Base-by-base conservation (phyloP, 2,888 invertebrate genomes). In the Rotaria sp. region DNA sequence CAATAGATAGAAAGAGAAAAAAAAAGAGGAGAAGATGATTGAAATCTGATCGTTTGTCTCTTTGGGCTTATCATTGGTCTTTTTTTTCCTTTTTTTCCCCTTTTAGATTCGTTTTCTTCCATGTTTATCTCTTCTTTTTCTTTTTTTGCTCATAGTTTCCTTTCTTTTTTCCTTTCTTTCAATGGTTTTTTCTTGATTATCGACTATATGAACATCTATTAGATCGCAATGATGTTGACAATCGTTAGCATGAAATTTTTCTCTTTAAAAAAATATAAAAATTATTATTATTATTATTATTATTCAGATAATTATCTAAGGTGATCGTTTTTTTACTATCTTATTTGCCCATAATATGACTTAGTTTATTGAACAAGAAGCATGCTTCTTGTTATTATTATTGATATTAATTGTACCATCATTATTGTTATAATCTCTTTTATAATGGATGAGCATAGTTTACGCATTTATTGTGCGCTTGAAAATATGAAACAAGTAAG, bases 401-500 rank as follows among this genome's bases (percentile, higher is more conserved):
- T 67, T 67, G 21, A 67, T 7, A 18, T 18, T 21, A 38, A 67
- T 67, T 67, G 21, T 35, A 30, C 18, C 67, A 67, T 67, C 67
- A 35, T 67, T 67, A 15, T 67, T 35, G 2, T 35, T 67, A 67
- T 67, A 18, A 35, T 67, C 21, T 67, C 15, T 21, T 67, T 38
- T 52, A 84, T 45, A 38, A 86, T 86, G 86, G 85, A 86, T 86
- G 84, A 55, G 48, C 85, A 86, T 24, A 85, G 57, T 80, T 48
- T 84, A 85, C 75, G 84, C 26, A 59, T 86, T 55, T 86, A 80
- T 59, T 74, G 80, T 85, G 85, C 85, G 55, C 84, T 86, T 74
- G 86, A 86, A 86, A 74, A 50, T 50, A 59, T 86, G 30, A 86
- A 86, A 59, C 86, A 85, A 85, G 86, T 86, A 85, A 86, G 86